Conservation (phyloP, 1,140 invertebrate genomes). For the Cryptotermes secundus region DNA sequence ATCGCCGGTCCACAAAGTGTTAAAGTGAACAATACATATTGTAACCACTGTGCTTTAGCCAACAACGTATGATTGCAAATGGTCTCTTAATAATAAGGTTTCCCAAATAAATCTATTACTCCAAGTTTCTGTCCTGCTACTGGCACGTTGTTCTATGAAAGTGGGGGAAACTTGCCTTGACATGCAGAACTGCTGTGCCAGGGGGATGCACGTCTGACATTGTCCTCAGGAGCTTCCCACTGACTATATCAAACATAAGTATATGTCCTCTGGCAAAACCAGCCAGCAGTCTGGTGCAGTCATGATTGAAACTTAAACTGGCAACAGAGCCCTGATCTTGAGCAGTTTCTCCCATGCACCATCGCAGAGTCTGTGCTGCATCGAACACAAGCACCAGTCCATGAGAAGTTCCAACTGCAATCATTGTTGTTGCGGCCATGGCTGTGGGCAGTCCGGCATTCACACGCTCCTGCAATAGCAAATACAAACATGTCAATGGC, state of each 20-base stretch:
- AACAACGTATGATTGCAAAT: no score
- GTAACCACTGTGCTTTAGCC: no score
- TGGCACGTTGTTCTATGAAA: no score
- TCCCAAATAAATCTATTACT: no score
- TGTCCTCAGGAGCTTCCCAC: constrained; percentile 74
- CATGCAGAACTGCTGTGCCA: constrained; percentile 81
- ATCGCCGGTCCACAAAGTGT: no score
- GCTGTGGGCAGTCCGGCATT: constrained; percentile 86
- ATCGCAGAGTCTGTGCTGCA: constrained; percentile 77
- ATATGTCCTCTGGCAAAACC: constrained; percentile 87
- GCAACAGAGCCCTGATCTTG: constrained; percentile 73
- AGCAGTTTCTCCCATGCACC: constrained; percentile 70
- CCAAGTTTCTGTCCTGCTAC: no score
- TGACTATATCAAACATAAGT: constrained; percentile 76
- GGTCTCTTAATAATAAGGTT: no score
- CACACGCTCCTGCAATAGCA: constrained; percentile 71
- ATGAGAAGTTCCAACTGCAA: constrained; percentile 91
- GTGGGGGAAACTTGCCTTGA: constrained; percentile 64
- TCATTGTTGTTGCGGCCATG: constrained; percentile 72
- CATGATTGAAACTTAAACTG: constrained; percentile 79
- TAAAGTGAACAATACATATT: no score
- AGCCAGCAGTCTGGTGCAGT: constrained; percentile 80
- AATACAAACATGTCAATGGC: constrained; percentile 7
- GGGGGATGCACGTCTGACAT: constrained; percentile 84
- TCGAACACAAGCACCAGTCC: constrained; percentile 90